Percentiles rank a stretch among this genome's conserved stretches.
Evolutionary conservation across 2,888 invertebrate species (phyloP).

Genomic region (Sclerodermus sp.): DNA sequence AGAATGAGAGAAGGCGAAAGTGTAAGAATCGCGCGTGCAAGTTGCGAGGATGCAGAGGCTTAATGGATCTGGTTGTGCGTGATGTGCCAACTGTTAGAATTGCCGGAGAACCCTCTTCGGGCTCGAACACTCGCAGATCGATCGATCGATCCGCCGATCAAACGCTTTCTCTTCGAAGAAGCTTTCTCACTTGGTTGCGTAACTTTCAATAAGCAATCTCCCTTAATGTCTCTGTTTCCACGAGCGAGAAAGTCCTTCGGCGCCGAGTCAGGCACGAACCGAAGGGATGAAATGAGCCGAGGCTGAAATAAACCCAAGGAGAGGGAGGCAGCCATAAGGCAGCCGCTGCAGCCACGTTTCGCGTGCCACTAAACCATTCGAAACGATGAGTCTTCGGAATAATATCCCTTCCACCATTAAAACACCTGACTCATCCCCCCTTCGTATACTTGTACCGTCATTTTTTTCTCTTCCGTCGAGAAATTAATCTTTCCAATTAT

Average conservation of each 20-base stretch:
- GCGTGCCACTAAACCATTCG: conserved; percentile 41
- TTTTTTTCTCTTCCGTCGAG: too few relatives aligned
- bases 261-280: conserved; percentile 16
- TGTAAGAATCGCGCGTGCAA: too few relatives aligned
- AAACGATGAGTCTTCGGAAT: conserved; percentile 39
- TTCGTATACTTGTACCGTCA: neutral
- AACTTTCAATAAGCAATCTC: conserved; percentile 35
- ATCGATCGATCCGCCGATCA: conserved; percentile 23
- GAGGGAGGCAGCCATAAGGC: conserved; percentile 25
- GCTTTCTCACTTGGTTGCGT: conserved; percentile 6
- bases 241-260: conserved; percentile 19
- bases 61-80: too few relatives aligned
- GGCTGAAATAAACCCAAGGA: conserved; percentile 17
- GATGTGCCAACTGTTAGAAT: too few relatives aligned
- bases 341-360: conserved; percentile 27
- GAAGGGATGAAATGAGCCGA: conserved; percentile 12
- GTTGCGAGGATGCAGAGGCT: too few relatives aligned
- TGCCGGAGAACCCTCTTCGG: too few relatives aligned
- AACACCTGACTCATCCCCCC: too few relatives aligned
- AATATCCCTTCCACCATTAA: conserved; percentile 21
- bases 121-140: neutral
- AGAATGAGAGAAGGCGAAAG: too few relatives aligned
- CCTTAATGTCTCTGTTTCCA: conserved; percentile 28
- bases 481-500: too few relatives aligned
- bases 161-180: neutral